Conservation (phyloP, 2,113 vertebrate genomes). For the Pomatorhinus ruficollis region DNA sequence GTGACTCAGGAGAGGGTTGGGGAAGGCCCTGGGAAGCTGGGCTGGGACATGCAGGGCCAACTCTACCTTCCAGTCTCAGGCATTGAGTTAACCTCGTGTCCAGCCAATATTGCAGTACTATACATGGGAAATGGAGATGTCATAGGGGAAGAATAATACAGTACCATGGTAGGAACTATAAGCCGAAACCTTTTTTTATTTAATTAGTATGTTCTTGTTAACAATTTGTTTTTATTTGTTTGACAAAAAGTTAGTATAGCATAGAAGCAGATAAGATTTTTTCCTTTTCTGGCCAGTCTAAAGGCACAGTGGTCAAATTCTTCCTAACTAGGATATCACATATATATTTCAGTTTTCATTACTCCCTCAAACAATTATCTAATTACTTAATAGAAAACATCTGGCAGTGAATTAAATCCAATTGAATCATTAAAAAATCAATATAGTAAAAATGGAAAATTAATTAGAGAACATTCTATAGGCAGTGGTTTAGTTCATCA, state of each 20-base stretch:
- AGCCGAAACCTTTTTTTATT: not conserved
- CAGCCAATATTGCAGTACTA: fast-evolving
- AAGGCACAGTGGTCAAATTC: not conserved
- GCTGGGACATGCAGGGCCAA: too few relatives aligned
- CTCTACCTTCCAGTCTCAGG: not conserved
- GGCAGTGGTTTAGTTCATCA: not conserved
- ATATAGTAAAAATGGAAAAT: not conserved
- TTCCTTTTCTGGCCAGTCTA: not conserved
- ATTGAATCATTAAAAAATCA: not conserved
- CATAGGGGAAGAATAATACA: not conserved
- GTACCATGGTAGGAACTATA: not conserved
- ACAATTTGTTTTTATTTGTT: not conserved
- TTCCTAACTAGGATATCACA: not conserved
- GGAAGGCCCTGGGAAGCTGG: not conserved
- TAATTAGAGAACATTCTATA: not conserved
- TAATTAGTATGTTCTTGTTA: not conserved
- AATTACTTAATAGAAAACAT: conserved; percentile 3
- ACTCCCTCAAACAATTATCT: not conserved
- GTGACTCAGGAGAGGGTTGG: not conserved
- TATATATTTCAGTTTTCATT: not conserved
- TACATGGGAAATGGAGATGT: not conserved
- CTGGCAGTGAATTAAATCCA: conserved; percentile 1
- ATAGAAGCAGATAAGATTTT: not conserved
- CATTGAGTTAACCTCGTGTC: fast-evolving
- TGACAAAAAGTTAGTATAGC: not conserved